Percentiles rank a stretch among this genome's conserved stretches.
phyloP scores from a whole-genome alignment of 1,140 invertebrate genomes.

The Megalonaias nervosa region DNA sequence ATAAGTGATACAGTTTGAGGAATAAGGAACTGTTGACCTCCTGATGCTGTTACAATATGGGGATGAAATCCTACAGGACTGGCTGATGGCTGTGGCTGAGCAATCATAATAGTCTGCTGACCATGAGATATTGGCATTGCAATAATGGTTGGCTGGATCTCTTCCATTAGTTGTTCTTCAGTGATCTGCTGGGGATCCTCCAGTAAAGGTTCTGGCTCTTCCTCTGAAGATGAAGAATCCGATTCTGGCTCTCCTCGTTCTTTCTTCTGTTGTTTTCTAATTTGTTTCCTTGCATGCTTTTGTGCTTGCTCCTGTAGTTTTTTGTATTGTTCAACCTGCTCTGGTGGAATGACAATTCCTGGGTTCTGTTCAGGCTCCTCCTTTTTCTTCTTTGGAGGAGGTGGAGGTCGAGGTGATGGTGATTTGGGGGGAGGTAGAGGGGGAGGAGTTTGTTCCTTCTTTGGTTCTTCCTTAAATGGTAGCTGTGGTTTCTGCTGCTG shows the following conservation, averaged over 20 bases:
- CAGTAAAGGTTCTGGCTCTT: conserved; percentile 17
- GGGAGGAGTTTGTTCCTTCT: conserved; percentile 26
- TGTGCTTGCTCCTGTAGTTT: conserved; percentile 39
- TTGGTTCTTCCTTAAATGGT: conserved; percentile 2
- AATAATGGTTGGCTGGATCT: conserved; percentile 1
- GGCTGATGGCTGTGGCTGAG: conserved; percentile 32
- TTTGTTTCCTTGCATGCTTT: conserved; percentile 37
- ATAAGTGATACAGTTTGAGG: conserved; percentile 10
- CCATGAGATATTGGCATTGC: conserved; percentile 6
- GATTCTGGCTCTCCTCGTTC: conserved; percentile 32
- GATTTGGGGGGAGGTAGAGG: conserved; percentile 31
- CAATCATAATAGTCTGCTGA: conserved; percentile 14
- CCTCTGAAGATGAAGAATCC: conserved; percentile 28
- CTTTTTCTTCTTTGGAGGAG: conserved; percentile 26
- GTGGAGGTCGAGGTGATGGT: conserved; percentile 24
- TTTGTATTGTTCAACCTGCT: conserved; percentile 42
- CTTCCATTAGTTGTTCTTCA: conserved; percentile 16
- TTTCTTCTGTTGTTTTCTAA: conserved; percentile 31
- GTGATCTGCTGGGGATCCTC: not conserved
- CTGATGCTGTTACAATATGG: conserved; percentile 11
- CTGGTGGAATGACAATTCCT: conserved; percentile 35
- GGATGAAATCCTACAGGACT: conserved; percentile 26
- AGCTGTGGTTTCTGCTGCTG: no score
- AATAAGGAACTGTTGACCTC: conserved; percentile 26
- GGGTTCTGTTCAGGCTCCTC: conserved; percentile 36